Base-by-base conservation (phyloP, 2,888 invertebrate species). In the Cerastis rubricosa region DNA sequence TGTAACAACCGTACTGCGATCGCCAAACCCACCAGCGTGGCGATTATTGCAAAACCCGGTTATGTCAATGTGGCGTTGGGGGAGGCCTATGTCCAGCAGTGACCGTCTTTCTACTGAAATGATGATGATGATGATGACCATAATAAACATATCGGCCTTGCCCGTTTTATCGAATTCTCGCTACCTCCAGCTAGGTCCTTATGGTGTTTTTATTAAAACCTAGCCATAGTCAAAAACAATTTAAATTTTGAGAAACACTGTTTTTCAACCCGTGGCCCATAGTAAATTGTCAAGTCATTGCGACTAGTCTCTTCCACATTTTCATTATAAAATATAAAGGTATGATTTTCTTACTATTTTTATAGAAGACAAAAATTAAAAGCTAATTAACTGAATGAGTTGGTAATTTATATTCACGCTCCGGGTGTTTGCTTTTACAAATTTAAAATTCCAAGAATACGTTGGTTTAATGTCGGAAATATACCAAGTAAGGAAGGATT, bases 351-450 rank as follows among this genome's bases (percentile, higher is more conserved):
- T n/a, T 6, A 63, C 17, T 11, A 25, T 40, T 74, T 11, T 3
- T 17, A 49, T 45, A 11, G 12, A 29, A 25, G 12, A 25, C 17
- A 12, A 17, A n/a, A 74, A 74, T 74, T 49, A 74, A 54, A n/a
- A 49, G 29, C 29, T 57, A 40, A 57, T 49, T 66, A 54, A 43
- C n/a, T n/a, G 1, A 59, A 57, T 59, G 17, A 68, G 22, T 49
- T 25, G 25, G 35, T 65, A 40, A 77, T 77, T 77, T 29, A 65
- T 9, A 77, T 59, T 43, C 29, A 17, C n/a, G 22, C 4, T 76
- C 0, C 11, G 17, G 6, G 12, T 19, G 45, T 12, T 25, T 40
- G 22, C 17, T 49, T 35, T 22, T 9, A 29, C 4, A 11, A 7
- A 19, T 5, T 51, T 61, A 11, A n/a, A 59, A 59, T 76, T 8